Evolutionary conservation across 2,888 invertebrate species (phyloP), one percentile per base, ranked within the genome.

Genomic region (Melanotus villosus): DNA sequence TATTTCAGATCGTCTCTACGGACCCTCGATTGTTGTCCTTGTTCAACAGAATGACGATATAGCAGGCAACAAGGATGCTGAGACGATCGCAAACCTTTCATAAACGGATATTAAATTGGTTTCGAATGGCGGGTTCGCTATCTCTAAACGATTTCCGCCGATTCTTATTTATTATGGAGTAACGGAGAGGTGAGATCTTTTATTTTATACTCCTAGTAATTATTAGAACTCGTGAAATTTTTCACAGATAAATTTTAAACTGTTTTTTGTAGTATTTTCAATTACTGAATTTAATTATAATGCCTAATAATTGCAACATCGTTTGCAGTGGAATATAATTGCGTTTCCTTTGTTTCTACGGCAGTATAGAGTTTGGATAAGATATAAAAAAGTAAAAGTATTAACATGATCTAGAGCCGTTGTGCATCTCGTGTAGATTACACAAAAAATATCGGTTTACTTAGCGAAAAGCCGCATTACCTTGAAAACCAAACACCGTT

Each of bases 41-140:
- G 62, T 68, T 63, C 56, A 38, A 38, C 41, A 41, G 21, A 14
- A 26, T 41, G 21, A 18, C 9, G 30, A 59, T 26, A 12, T 23
- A 18, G 52, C 34, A 12, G 34, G 23, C n/a, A 60, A 66, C 54
- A 66, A 66, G 36, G 66, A 66, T 18, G 52, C 18, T 43, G 12
- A 52, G 32, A 36, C 14, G 45, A 60, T 54, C 50, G 52, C 60
- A 54, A 66, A 45, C 58, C 54, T 60, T 52, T 70, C 64, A 74
- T 78, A 77, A 78, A 77, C 77, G 78, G 78, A 79, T 79, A 79
- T 79, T 78, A 78, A 80, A 80, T 79, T 79, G 80, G 79, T 76
- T 78, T 75, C 73, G 73, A 77, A 79, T 79, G 73, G 78, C 73
- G 76, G 75, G 75, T 75, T 73, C 75, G 75, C 72, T 68, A 70